Conservation (phyloP, 2,797 vertebrate species). For the Smutsia temminckii region DNA sequence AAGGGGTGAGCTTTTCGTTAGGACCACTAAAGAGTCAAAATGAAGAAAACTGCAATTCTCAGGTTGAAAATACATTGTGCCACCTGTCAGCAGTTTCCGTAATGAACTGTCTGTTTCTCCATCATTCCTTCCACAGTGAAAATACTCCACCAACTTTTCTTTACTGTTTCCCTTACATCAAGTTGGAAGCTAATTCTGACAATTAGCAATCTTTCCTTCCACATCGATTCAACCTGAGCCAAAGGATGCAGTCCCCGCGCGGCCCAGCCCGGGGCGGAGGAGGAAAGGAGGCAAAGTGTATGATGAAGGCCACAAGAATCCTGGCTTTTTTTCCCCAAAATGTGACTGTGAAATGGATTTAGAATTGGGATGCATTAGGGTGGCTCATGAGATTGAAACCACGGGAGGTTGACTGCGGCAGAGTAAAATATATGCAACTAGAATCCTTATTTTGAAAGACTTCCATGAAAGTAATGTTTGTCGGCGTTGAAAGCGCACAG, state of each 20-base stretch:
- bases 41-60: slow-evolving; percentile 59
- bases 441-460: slow-evolving; percentile 69
- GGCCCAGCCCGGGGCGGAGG: slow-evolving; percentile 40
- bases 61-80: slow-evolving; percentile 27
- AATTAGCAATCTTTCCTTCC: slow-evolving; percentile 71
- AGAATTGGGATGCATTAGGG: slow-evolving; percentile 65
- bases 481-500: slow-evolving; percentile 71
- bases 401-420: slow-evolving; percentile 46
- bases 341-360: slow-evolving; percentile 51
- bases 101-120: slow-evolving; percentile 45
- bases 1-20: slow-evolving; percentile 36
- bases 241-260: slow-evolving; percentile 9
- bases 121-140: background rate
- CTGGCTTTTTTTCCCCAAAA: slow-evolving; percentile 45
- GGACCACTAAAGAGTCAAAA: slow-evolving; percentile 19
- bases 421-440: slow-evolving; percentile 68
- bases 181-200: slow-evolving; percentile 54
- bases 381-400: slow-evolving; percentile 48
- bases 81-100: slow-evolving; percentile 19
- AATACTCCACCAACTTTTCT: slow-evolving; percentile 60
- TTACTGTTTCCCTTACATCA: background rate
- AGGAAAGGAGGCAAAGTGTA: slow-evolving; percentile 63
- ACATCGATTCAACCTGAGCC: slow-evolving; percentile 52
- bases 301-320: slow-evolving; percentile 53
- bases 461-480: slow-evolving; percentile 65